Percentiles rank a stretch among this genome's conserved stretches.
These are phyloP conservation scores for Phymorhynchus buccinoides DNA, from an alignment of 1,140 invertebrate genomes.

Conservation along the genomic window DNA sequence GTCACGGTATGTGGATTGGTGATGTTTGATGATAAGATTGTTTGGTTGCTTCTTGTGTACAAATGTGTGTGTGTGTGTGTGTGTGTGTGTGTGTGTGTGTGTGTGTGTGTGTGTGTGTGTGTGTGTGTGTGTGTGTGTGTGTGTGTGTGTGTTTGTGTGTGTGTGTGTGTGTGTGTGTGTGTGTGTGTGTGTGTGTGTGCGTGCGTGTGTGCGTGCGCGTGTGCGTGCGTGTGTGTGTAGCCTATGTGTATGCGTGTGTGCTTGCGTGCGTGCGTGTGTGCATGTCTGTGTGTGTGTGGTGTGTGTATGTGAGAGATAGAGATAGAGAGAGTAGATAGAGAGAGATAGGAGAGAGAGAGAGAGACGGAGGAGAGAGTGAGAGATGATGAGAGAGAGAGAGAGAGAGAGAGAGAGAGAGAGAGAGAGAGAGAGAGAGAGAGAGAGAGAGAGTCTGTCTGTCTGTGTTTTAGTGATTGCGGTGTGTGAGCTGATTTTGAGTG, in stretches of 20 bases:
- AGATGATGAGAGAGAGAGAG: slow-evolving; percentile 8
- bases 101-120: background rate
- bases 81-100: too few species aligned
- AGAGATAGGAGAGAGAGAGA: too few species aligned
- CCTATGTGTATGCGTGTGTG: background rate
- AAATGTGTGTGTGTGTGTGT: too few species aligned
- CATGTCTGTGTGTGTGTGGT: background rate
- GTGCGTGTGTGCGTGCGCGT: background rate
- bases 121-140: background rate
- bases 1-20: slow-evolving; percentile 13
- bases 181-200: too few species aligned
- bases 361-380: background rate
- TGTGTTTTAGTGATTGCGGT: too few species aligned
- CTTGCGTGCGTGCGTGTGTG: background rate
- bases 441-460: too few species aligned
- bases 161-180: background rate
- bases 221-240: background rate
- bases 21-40: background rate
- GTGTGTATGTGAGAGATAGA: slow-evolving; percentile 4
- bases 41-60: too few species aligned
- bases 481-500: too few species aligned
- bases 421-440: background rate
- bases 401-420: background rate
- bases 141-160: background rate
- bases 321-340: background rate